Evolutionary conservation across 2,888 invertebrate genomes (phyloP), one percentile per base, ranked within the genome.

Genomic region (Melinaea menophilus): DNA sequence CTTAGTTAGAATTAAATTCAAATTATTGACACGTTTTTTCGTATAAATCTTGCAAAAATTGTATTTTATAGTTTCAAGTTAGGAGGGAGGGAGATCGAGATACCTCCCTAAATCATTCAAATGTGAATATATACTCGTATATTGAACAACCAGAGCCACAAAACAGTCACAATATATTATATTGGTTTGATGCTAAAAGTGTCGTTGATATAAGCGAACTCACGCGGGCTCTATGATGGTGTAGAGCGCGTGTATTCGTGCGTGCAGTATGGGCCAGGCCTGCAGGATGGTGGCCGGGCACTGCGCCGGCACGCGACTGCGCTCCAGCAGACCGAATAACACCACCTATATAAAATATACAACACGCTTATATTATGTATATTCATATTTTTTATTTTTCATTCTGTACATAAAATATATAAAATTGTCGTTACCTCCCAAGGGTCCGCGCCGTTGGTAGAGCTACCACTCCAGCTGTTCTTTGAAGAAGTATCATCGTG

Each of bases 221-320:
- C 84, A 96, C 96, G 96, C 95, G 5, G 97, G 99, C 90, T 99
- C 99, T 13, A 99, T 96, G 63, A 98, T 96, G 51, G 96, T 95
- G 84, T 96, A 98, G 2, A 99, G 92, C 0, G 97, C 95, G 74
- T 96, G 97, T 61, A 99, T 94, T 72, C 99, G 92, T 0, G 96
- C 94, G 88, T 96, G 98, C 35, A 98, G 95, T 64, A 98, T 95
- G 0, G 99, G 98, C 99, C 99, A 99, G 3, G 98, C 96, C 78
- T 98, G 97, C 55, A 95, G 93, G 0, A 97, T 93, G 2, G 97
- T 97, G 34, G 95, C 94, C 0, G 97, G 96, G 78, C 98, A 99
- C 46, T 94, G 92, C 12, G 95, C 94, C 31, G 97, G 93, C 58
- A 98, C 94, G 63, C 95, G 93, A 67, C 95, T 95, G 33, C 95